Conservation (phyloP, 2,888 invertebrate genomes). For the Lacanobia wlatinum region DNA sequence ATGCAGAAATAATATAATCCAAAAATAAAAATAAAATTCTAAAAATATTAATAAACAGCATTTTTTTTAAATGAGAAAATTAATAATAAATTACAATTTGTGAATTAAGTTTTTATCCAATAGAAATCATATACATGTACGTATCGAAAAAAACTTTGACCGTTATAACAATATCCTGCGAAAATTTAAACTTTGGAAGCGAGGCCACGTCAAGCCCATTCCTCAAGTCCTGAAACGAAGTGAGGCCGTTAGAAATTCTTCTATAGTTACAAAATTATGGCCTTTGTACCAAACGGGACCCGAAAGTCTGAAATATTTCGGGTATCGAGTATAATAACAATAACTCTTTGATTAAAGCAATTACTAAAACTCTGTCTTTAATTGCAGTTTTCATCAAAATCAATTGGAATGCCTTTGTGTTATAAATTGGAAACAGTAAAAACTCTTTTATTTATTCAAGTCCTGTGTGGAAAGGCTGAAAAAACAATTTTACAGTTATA, state of each 20-base stretch:
- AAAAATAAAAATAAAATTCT: too few species aligned
- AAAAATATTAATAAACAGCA: too few species aligned
- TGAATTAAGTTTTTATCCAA: too few species aligned
- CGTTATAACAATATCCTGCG: constrained; percentile 20
- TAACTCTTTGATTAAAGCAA: too few species aligned
- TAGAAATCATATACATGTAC: too few species aligned
- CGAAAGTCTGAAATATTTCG: constrained; percentile 9
- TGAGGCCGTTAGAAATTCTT: constrained; percentile 41
- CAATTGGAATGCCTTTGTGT: neutral
- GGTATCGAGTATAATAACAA: too few species aligned
- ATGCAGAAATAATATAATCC: too few species aligned
- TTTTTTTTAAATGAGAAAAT: too few species aligned
- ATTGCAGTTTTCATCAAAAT: constrained; percentile 11
- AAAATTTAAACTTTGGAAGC: constrained; percentile 6
- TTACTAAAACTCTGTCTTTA: constrained; percentile 11
- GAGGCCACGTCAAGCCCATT: constrained; percentile 12
- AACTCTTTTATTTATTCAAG: neutral
- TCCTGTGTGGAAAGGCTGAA: too few species aligned
- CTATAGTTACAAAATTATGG: constrained; percentile 42
- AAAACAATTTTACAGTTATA: neutral
- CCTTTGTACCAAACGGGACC: constrained; percentile 14
- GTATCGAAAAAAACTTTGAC: neutral
- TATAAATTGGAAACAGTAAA: neutral
- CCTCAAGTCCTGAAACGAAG: constrained; percentile 28
- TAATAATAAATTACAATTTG: too few species aligned